phyloP scores from a whole-genome alignment of 1,140 invertebrate genomes.

The Drosophila mauritiana region DNA sequence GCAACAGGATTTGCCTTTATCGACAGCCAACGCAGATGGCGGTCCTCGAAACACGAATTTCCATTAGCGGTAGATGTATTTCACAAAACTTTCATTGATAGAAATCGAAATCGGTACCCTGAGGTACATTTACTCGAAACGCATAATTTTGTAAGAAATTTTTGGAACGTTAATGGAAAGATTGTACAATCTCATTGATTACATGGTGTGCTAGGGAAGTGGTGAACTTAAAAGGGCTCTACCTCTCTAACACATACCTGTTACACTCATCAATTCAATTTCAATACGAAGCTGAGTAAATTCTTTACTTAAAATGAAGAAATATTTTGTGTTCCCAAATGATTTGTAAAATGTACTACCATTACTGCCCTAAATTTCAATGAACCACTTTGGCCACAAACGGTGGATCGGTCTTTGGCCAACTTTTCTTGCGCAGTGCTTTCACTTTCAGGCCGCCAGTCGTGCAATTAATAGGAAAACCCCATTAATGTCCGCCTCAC shows the following conservation, averaged over 20 bases:
- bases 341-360: too few relatives aligned
- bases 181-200: background rate
- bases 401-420: background rate
- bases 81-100: conserved; percentile 59
- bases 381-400: background rate
- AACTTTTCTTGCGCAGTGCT: conserved; percentile 32
- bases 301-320: too few relatives aligned
- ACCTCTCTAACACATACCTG: background rate
- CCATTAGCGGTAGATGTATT: conserved; percentile 59
- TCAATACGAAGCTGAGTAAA: too few relatives aligned
- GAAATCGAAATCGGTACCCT: conserved; percentile 60
- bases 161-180: background rate
- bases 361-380: background rate
- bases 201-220: background rate
- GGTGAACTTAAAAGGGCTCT: background rate
- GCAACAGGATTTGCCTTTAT: conserved; percentile 74
- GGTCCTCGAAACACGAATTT: conserved; percentile 49
- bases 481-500: conserved; percentile 2
- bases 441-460: conserved; percentile 39
- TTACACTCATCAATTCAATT: too few relatives aligned
- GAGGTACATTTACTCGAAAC: background rate
- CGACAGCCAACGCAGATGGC: conserved; percentile 49
- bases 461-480: conserved; percentile 41
- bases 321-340: too few relatives aligned
- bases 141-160: background rate